phyloP scores from a whole-genome alignment of 2,797 vertebrate genomes.

The Melanogrammus aeglefinus region DNA sequence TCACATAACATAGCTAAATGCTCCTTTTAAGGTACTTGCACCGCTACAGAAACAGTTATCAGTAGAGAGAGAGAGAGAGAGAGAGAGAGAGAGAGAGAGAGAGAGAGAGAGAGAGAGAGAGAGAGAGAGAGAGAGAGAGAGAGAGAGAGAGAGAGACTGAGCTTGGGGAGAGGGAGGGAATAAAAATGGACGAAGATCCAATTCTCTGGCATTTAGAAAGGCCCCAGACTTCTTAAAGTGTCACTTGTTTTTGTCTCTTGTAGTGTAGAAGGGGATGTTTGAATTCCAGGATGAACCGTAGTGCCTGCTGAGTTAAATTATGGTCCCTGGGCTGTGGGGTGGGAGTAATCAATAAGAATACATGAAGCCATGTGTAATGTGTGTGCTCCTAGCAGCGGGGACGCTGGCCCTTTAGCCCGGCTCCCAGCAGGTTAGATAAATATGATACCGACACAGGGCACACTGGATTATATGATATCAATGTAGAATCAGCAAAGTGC shows the following conservation, averaged over 20 bases:
- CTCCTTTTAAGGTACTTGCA: conserved; percentile 36
- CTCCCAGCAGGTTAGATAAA: conserved; percentile 98
- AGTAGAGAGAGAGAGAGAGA: conserved; percentile 34
- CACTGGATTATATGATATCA: conserved; percentile 92
- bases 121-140: background rate
- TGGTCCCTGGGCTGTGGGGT: conserved; percentile 88
- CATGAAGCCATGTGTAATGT: conserved; percentile 91
- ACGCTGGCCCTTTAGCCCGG: conserved; percentile 83
- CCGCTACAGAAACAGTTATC: conserved; percentile 24
- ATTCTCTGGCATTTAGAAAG: conserved; percentile 72
- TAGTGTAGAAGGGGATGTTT: conserved; percentile 80
- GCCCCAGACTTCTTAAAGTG: conserved; percentile 75
- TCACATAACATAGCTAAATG: conserved; percentile 14
- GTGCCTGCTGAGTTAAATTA: conserved; percentile 98
- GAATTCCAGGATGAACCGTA: conserved; percentile 80
- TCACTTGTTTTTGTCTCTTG: conserved; percentile 80
- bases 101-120: no score
- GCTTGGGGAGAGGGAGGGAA: conserved; percentile 31
- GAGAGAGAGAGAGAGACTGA: conserved; percentile 10
- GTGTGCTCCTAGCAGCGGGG: conserved; percentile 89
- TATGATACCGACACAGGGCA: conserved; percentile 90
- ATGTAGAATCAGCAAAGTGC: conserved; percentile 90
- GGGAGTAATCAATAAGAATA: conserved; percentile 96
- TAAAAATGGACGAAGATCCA: conserved; percentile 59
- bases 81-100: background rate